Conservation (phyloP, 1,140 invertebrate species). For the Mylabris phalerata region DNA sequence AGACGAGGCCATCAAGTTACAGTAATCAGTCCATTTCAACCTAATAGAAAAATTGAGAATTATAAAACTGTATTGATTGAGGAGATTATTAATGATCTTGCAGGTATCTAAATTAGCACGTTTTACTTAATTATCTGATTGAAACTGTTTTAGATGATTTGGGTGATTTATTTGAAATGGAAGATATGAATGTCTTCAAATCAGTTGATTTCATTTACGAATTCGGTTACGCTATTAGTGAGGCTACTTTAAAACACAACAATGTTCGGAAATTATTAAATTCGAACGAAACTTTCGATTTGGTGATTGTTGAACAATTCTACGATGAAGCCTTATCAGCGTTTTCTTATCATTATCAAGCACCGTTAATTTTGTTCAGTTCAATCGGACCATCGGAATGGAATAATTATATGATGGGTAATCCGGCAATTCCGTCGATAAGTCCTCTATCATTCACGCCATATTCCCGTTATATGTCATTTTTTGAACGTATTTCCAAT, state of each 20-base stretch:
- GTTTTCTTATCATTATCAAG: constrained; percentile 40
- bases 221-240: constrained; percentile 20
- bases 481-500: constrained; percentile 42
- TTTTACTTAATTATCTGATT: neutral
- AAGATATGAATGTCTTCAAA: neutral
- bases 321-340: constrained; percentile 43
- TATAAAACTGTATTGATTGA: constrained; percentile 30
- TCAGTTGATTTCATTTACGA: neutral
- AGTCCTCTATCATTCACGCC: constrained; percentile 34
- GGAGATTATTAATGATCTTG: neutral
- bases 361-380: constrained; percentile 40
- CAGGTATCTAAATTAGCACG: too few relatives aligned
- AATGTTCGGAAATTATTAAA: constrained; percentile 20
- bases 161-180: neutral
- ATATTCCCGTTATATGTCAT: constrained; percentile 43
- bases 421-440: constrained; percentile 39
- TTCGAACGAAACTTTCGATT: constrained; percentile 42
- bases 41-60: constrained; percentile 44
- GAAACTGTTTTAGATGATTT: neutral
- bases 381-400: constrained; percentile 33
- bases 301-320: constrained; percentile 45
- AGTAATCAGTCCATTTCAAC: constrained; percentile 47
- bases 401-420: constrained; percentile 36
- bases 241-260: constrained; percentile 17
- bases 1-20: constrained; percentile 51